Conservation (phyloP, 2,113 vertebrate genomes). For the Tylochromis polylepis region DNA sequence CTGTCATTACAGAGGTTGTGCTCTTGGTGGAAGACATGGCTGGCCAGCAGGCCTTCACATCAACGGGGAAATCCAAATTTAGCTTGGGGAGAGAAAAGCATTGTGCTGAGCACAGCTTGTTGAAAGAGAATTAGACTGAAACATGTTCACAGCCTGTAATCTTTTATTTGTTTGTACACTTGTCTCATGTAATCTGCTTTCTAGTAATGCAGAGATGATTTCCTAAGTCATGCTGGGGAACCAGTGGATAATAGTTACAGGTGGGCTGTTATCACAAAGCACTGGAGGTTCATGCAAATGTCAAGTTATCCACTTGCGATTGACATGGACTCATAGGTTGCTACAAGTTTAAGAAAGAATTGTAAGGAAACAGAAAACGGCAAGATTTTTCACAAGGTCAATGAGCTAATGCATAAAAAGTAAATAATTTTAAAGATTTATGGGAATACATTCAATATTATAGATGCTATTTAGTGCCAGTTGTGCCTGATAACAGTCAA, state of each 20-base stretch:
- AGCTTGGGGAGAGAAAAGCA: conserved; percentile 61
- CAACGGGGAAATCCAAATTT: conserved; percentile 56
- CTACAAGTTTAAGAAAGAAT: not conserved
- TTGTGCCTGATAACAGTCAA: conserved; percentile 28
- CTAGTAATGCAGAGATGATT: conserved; percentile 54
- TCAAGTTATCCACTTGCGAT: not conserved
- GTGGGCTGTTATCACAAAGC: conserved; percentile 19
- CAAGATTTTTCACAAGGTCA: not conserved
- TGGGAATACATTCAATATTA: not conserved
- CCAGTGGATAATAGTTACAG: conserved; percentile 44
- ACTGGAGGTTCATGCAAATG: not conserved
- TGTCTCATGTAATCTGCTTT: conserved; percentile 72
- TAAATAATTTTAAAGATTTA: not conserved
- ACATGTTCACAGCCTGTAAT: conserved; percentile 71
- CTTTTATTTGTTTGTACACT: conserved; percentile 76
- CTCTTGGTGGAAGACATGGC: conserved; percentile 52
- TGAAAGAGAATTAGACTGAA: conserved; percentile 75
- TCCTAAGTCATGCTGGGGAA: conserved; percentile 41
- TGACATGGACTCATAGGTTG: not conserved
- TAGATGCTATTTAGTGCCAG: not conserved
- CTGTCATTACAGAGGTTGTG: conserved; percentile 64
- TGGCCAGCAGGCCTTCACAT: conserved; percentile 61
- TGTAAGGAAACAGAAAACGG: not conserved
- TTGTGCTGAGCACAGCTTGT: conserved; percentile 63
- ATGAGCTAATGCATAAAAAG: not conserved